phyloP scores from a whole-genome alignment of 2,113 vertebrate genomes.

The Plestiodon gilberti region DNA sequence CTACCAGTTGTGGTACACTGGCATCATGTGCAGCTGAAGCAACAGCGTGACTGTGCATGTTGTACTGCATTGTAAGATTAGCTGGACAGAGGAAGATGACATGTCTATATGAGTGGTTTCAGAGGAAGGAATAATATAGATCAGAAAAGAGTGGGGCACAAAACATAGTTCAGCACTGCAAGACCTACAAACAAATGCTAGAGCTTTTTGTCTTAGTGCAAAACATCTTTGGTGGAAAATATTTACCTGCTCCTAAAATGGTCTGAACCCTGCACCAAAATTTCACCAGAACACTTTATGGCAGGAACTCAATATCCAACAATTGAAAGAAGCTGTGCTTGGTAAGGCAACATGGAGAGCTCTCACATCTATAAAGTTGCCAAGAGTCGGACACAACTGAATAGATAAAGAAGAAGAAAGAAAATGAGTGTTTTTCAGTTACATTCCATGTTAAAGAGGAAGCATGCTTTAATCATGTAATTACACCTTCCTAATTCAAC shows the following conservation, averaged over 20 bases:
- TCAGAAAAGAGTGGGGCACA: background rate
- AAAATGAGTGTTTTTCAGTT: constrained; percentile 44
- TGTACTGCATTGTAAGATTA: background rate
- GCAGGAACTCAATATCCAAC: no score
- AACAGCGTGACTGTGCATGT: background rate
- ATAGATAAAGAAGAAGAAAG: no score
- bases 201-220: background rate
- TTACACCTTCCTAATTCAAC: constrained; percentile 41
- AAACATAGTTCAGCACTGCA: background rate
- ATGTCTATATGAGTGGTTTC: background rate
- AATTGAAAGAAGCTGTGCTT: no score
- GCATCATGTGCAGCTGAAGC: background rate
- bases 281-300: no score
- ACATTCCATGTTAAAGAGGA: constrained; percentile 13
- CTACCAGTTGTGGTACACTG: background rate
- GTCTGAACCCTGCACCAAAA: no score
- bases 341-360: no score
- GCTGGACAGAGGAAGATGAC: background rate
- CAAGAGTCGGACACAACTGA: no score
- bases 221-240: background rate
- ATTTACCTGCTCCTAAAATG: background rate
- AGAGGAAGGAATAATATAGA: background rate
- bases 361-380: no score
- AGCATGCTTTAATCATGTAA: constrained; percentile 38
- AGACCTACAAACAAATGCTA: background rate